A percentile compares a stretch with the other conserved stretches of the same genome.
phyloP scores from a whole-genome alignment of 2,113 vertebrate species.

The Saguinus midas region DNA sequence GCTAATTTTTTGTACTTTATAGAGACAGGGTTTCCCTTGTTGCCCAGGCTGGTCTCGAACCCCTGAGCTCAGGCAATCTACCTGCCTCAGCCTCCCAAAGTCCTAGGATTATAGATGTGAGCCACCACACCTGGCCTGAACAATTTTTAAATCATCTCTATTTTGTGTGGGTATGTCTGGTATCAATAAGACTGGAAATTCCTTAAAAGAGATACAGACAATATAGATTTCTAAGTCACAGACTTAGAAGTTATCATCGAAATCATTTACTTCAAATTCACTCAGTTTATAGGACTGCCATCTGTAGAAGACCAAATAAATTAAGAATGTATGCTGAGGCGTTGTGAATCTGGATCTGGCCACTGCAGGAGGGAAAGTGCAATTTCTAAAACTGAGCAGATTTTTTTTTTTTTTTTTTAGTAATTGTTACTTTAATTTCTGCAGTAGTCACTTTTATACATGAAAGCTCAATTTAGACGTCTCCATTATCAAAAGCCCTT shows the following conservation, averaged over 20 bases:
- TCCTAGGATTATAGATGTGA: no score
- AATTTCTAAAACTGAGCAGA: background rate
- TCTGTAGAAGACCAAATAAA: background rate
- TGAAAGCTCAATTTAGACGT: background rate
- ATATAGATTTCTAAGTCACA: background rate
- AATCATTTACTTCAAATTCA: background rate
- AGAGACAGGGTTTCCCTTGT: no score
- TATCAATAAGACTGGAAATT: background rate
- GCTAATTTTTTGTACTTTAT: no score
- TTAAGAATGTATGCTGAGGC: background rate
- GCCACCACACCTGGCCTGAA: background rate
- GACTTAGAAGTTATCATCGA: background rate
- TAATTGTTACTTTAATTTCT: background rate
- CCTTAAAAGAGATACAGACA: background rate
- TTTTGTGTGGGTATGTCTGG: background rate
- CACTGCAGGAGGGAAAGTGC: background rate
- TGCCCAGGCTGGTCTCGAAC: no score
- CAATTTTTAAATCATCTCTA: background rate
- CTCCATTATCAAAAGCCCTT: background rate
- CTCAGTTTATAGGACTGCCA: background rate
- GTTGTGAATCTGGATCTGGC: background rate
- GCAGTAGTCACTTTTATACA: background rate
- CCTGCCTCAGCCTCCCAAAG: no score
- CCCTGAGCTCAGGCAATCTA: no score
- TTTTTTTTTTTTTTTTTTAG: background rate